These are phyloP conservation scores for Paradoxurus hermaphroditus DNA, from an alignment of 2,113 vertebrate species.

Conservation along the genomic window DNA sequence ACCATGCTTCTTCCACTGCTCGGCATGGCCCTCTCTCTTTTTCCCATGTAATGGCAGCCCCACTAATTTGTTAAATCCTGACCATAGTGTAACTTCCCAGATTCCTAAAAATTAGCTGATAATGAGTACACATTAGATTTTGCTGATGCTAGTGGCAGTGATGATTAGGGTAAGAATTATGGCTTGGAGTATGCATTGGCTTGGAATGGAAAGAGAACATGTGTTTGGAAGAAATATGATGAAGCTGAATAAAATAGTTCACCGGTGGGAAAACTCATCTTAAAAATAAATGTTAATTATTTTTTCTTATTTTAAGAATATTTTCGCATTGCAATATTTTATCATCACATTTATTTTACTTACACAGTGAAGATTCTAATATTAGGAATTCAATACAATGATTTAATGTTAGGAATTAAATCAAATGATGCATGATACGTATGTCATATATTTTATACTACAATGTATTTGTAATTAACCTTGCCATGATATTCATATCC, in stretches of 20 bases:
- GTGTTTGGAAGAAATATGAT: neutral
- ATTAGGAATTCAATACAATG: neutral
- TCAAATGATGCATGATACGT: neutral
- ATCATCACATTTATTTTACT: neutral
- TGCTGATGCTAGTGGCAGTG: neutral
- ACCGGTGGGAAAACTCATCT: neutral
- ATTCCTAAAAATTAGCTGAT: neutral
- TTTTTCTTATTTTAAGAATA: neutral
- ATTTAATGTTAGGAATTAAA: neutral
- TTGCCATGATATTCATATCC: neutral
- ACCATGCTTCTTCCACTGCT: neutral
- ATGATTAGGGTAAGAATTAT: neutral
- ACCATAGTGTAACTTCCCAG: neutral
- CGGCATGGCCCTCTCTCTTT: neutral
- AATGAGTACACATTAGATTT: neutral
- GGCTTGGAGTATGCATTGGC: neutral
- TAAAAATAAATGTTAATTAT: neutral
- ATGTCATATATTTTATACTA: neutral
- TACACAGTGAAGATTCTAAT: neutral
- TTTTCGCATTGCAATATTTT: neutral
- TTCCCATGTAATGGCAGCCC: neutral
- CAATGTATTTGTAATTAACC: neutral
- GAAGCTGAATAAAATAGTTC: neutral
- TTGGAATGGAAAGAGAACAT: neutral
- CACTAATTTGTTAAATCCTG: neutral